Evolutionary conservation across 2,888 invertebrate genomes (phyloP).

Genomic region (Mythimna lalbum): DNA sequence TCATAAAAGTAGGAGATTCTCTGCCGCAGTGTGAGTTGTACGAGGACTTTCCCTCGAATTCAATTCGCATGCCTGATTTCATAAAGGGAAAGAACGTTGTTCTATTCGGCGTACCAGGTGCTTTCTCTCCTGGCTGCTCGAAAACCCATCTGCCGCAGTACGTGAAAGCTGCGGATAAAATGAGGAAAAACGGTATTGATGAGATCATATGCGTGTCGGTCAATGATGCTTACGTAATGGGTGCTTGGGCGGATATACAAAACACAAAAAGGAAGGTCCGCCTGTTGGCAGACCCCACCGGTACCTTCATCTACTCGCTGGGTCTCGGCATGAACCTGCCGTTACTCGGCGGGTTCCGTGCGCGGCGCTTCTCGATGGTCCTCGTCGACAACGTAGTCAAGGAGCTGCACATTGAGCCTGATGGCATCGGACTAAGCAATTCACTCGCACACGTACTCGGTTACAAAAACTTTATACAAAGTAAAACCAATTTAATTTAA

Average conservation of each 20-base stretch:
- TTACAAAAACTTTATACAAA: slow-evolving; percentile 10
- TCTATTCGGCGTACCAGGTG: slow-evolving; percentile 98
- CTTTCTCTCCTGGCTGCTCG: slow-evolving; percentile 98
- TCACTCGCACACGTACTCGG: slow-evolving; percentile 22
- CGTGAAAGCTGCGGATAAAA: slow-evolving; percentile 92
- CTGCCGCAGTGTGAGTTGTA: slow-evolving; percentile 95
- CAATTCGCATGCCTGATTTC: slow-evolving; percentile 94
- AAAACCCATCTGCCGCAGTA: slow-evolving; percentile 97
- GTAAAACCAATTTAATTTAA: neutral
- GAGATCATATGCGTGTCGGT: slow-evolving; percentile 97
- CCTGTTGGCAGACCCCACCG: slow-evolving; percentile 46
- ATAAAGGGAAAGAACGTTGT: slow-evolving; percentile 95
- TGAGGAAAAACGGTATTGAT: slow-evolving; percentile 94
- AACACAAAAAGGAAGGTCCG: slow-evolving; percentile 94
- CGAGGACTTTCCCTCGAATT: slow-evolving; percentile 96
- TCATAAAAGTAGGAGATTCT: slow-evolving; percentile 92
- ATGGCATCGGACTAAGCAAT: slow-evolving; percentile 26
- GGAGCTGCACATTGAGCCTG: slow-evolving; percentile 32
- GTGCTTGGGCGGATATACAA: slow-evolving; percentile 96
- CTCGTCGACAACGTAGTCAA: slow-evolving; percentile 2
- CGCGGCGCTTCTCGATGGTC: slow-evolving; percentile 46
- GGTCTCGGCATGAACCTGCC: slow-evolving; percentile 32
- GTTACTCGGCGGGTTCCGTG: slow-evolving; percentile 33
- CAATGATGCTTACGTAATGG: slow-evolving; percentile 99
- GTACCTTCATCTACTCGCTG: slow-evolving; percentile 24